Percentiles rank a stretch among this genome's conserved stretches.
phyloP scores from a whole-genome alignment of 2,113 vertebrate genomes.

The Psophia crepitans region DNA sequence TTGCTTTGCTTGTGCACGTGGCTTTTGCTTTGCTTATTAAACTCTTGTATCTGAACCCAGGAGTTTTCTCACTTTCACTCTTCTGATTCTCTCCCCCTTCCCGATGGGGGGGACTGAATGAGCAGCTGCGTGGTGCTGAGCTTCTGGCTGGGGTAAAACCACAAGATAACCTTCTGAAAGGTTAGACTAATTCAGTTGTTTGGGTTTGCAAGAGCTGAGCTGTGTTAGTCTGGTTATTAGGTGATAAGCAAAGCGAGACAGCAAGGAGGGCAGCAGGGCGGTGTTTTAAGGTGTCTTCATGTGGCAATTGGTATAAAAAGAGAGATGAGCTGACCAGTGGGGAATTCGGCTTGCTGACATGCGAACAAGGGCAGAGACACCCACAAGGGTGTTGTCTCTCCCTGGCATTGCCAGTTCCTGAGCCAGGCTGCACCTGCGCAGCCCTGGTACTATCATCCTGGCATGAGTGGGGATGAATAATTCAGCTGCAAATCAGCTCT shows the following conservation, averaged over 20 bases:
- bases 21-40: too few relatives aligned
- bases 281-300: not conserved
- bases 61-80: too few relatives aligned
- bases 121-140: too few relatives aligned
- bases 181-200: not conserved
- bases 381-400: not conserved
- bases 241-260: accelerated
- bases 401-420: not conserved
- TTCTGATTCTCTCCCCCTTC: too few relatives aligned
- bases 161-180: not conserved
- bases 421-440: not conserved
- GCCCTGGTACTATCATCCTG: not conserved
- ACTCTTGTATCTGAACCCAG: too few relatives aligned
- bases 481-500: conserved; percentile 22
- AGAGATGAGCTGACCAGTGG: not conserved
- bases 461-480: conserved; percentile 34
- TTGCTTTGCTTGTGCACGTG: too few relatives aligned
- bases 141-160: too few relatives aligned
- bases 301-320: not conserved
- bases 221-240: not conserved
- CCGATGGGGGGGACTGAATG: too few relatives aligned
- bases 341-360: not conserved
- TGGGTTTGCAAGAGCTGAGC: not conserved
- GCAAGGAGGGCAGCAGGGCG: accelerated
- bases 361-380: not conserved